Evolutionary conservation across 2,797 vertebrate species (phyloP), one percentile per base, ranked within the genome.

Genomic region (Amazonetta brasiliensis): DNA sequence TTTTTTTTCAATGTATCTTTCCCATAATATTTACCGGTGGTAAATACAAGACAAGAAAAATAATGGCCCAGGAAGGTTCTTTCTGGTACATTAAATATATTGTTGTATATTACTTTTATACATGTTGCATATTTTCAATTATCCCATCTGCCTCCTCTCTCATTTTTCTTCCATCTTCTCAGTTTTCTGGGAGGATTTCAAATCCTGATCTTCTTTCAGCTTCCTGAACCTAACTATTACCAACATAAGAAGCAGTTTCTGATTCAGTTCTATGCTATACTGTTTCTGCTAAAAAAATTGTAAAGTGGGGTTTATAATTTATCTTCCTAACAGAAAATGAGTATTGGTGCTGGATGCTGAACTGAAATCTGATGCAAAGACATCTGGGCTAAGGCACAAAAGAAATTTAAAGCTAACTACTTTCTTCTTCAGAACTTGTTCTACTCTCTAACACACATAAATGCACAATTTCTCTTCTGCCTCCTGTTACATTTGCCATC

Each of bases 341-440:
- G 25, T 55, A 44, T 89, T 62, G 17, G 46, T 87, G 73, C 83
- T 86, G 33, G 66, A 89, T 66, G 22, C 60, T 84, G 73, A 76
- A 87, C 73, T 60, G 91, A 87, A 92, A 83, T 89, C 52, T 89
- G 81, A 59, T 91, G 64, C 71, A 93, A 89, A 91, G 69, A 59
- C 52, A 87, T 89, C 78, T 84, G 81, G 64, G 68, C 58, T 64
- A 75, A 89, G 56, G 48, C 54, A 88, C 84, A 86, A 91, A 73
- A 59, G 44, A 71, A 69, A 80, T 86, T 92, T 93, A 91, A 94
- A 94, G 28, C 46, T 86, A 63, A 54, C 41, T 86, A 92, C 83
- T 81, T 71, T 82, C 30, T 79, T 59, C 39, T 81, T 87, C 84
- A 88, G 73, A 91, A 85, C 76, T 75, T 35, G 52, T 85, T 92